Conservation (phyloP, 2,888 invertebrate genomes). For the Tetranychus piercei region DNA sequence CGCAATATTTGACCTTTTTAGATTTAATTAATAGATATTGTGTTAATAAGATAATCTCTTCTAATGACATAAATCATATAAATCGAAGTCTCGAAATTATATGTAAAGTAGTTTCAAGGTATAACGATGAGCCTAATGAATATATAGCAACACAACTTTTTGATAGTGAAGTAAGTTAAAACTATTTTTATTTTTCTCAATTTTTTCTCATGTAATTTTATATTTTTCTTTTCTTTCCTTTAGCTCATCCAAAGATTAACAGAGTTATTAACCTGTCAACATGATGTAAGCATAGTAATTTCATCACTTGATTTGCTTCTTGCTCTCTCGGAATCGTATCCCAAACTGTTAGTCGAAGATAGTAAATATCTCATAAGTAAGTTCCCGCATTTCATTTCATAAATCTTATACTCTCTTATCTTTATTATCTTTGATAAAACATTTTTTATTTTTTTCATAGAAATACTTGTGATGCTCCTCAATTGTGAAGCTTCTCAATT, state of each 20-base stretch:
- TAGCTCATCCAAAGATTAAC: conserved; percentile 20
- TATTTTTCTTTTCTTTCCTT: neutral
- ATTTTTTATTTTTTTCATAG: conserved; percentile 6
- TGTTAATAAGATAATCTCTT: conserved; percentile 13
- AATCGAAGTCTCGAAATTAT: conserved; percentile 22
- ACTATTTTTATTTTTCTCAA: neutral
- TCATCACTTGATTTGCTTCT: conserved; percentile 21
- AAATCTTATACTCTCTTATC: neutral
- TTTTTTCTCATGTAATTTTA: neutral
- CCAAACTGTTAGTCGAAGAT: conserved; percentile 19
- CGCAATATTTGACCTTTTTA: conserved; percentile 10
- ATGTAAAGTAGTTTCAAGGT: conserved; percentile 16
- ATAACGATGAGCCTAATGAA: conserved; percentile 8
- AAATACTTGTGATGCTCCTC: conserved; percentile 21
- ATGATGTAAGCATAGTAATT: conserved; percentile 21
- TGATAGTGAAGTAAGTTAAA: conserved; percentile 17
- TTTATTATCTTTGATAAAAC: neutral
- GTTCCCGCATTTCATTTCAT: conserved; percentile 5
- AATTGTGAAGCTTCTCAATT: conserved; percentile 21
- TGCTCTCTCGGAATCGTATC: conserved; percentile 18
- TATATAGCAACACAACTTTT: conserved; percentile 7
- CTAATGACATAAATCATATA: conserved; percentile 17
- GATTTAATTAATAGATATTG: conserved; percentile 14
- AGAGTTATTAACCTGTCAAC: conserved; percentile 23
- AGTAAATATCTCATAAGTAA: conserved; percentile 22